Percentiles rank a stretch among this genome's conserved stretches.
Evolutionary conservation across 2,113 vertebrate species (phyloP).

Genomic region (Anarrhichthys ocellatus): DNA sequence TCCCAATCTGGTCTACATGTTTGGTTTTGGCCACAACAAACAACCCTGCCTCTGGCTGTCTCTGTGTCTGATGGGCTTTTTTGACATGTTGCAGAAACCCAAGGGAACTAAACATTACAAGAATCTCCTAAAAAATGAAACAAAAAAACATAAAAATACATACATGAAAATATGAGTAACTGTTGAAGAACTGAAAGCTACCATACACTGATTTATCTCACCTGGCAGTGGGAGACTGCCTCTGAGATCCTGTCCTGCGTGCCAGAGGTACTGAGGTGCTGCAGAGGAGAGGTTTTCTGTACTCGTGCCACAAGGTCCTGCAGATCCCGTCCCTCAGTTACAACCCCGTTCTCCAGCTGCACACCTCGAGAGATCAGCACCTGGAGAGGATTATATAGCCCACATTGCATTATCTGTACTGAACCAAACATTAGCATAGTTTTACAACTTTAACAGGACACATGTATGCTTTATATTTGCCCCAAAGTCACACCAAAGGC

Average conservation of each 20-base stretch:
- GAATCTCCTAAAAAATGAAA: constrained; percentile 52
- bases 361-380: constrained; percentile 45
- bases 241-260: constrained; percentile 25
- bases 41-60: constrained; percentile 25
- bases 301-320: constrained; percentile 10
- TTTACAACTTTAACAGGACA: neutral
- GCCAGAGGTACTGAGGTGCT: constrained; percentile 28
- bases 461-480: neutral
- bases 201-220: neutral
- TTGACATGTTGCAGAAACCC: constrained; percentile 15
- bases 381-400: constrained; percentile 2
- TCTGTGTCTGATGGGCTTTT: constrained; percentile 16
- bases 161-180: neutral
- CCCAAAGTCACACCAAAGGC: neutral
- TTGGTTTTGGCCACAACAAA: constrained; percentile 61
- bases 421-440: neutral
- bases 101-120: constrained; percentile 29
- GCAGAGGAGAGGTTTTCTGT: constrained; percentile 44
- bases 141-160: neutral
- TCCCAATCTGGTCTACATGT: constrained; percentile 35
- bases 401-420: neutral
- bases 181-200: neutral
- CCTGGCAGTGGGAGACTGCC: constrained; percentile 38
- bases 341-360: constrained; percentile 41
- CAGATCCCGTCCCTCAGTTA: constrained; percentile 34